Evolutionary conservation across 1,140 invertebrate species (phyloP), one percentile per base, ranked within the genome.

Genomic region (Pentalonia nigronervosa): DNA sequence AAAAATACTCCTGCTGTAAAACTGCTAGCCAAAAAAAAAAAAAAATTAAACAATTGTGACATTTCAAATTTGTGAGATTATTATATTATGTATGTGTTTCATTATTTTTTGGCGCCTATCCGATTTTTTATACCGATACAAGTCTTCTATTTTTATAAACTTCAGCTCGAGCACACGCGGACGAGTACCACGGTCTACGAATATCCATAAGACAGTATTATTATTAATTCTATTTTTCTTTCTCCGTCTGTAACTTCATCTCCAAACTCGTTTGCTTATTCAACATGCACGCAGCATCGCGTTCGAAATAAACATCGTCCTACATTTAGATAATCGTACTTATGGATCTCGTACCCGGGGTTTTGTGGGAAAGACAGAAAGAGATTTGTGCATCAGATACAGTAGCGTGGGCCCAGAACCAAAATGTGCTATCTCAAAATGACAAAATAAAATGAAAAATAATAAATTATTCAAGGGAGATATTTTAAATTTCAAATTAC

Each of bases 31-130:
- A 50, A 53, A 50, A 53, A 53, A 53, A 53, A 4, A 53, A 21
- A 53, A 9, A 53, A 53, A 88, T 88, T 53, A 89, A 50, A n/a
- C n/a, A n/a, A 25, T 89, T 89, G 48, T 34, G 87, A 34, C 48
- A 89, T 89, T 89, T 89, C 48, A 21, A 53, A 89, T 89, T 89
- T 34, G n/a, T 36, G 34, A 89, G 34, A 89, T 50, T 50, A 89
- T 36, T 34, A 6, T 21, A 34, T 53, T 50, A 53, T 34, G 50
- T 34, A 50, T n/a, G 60, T 30, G 14, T n/a, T 20, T 14, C 47
- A 36, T 89, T 53, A 89, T 34, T 89, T 87, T 89, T 89, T 53
- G 87, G 48, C 87, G 87, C n/a, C 48, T 53, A 53, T 50, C 34
- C 87, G 87, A 89, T 89, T 34, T 53, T 89, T 53, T 21, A 36